phyloP scores from a whole-genome alignment of 2,888 invertebrate genomes.

The Leptinotarsa tumamoca region DNA sequence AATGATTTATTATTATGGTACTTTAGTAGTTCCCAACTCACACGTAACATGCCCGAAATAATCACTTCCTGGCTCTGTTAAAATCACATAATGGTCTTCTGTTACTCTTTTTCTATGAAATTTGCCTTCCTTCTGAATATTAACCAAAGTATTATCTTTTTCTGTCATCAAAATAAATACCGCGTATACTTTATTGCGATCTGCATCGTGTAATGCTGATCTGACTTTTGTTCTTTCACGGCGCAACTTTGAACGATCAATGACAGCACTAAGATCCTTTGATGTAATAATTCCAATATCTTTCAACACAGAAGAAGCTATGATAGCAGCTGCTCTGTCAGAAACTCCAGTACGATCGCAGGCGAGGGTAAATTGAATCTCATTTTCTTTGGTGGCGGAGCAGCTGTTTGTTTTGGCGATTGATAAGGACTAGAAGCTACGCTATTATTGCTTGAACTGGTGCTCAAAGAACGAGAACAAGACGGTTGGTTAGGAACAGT shows the following conservation, averaged over 20 bases:
- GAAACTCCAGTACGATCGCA: constrained; percentile 28
- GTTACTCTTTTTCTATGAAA: neutral
- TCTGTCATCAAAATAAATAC: constrained; percentile 5
- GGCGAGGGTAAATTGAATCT: neutral
- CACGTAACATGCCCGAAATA: constrained; percentile 11
- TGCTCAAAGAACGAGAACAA: no score
- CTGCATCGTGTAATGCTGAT: neutral
- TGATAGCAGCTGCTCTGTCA: constrained; percentile 34
- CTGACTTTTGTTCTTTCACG: constrained; percentile 6
- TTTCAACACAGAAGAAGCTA: constrained; percentile 36
- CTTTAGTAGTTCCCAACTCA: neutral
- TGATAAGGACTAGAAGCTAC: no score
- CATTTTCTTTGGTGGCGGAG: neutral
- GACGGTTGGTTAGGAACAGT: no score
- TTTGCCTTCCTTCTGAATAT: neutral
- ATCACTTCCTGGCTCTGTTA: neutral
- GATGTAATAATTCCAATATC: constrained; percentile 32
- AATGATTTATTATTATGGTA: neutral
- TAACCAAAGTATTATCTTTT: neutral
- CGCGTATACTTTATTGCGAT: neutral
- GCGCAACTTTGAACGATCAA: constrained; percentile 1
- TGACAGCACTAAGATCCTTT: constrained; percentile 9
- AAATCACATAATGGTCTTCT: neutral
- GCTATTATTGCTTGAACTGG: no score
- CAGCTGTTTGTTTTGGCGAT: neutral